Base-by-base conservation (phyloP, 2,888 invertebrate genomes). In the Diploptera punctata region DNA sequence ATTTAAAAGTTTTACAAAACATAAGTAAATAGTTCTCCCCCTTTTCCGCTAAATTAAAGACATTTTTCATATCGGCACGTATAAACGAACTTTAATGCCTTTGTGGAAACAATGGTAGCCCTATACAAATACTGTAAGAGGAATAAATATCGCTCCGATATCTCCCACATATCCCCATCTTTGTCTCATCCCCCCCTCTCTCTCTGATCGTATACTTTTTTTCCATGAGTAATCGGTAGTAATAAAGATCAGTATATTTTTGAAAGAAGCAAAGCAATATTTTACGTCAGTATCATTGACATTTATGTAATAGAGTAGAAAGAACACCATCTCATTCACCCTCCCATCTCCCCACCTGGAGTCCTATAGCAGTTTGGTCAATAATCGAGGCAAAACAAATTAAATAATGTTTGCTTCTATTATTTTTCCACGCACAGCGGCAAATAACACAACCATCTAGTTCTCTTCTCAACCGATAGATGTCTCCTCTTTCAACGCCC, bases 311-410 rank as follows among this genome's bases (percentile, higher is more conserved):
- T 24, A 24, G 9, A 52, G 52, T 29, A 54, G 54, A 54, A 54
- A 54, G 29, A 57, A 57, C 26, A n/a, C 26, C 29, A 16, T 4
- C n/a, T 57, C 16, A 29, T 57, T n/a, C n/a, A 24, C 29, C 29
- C 13, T 57, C 29, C 29, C 16, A 54, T 13, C 21, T 24, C 21
- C 19, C 24, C 47, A n/a, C 47, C 18, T 13, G n/a, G 9, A 10
- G n/a, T n/a, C 33, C 7, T n/a, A 47, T 26, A 21, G 13, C 44
- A 44, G 44, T 65, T 65, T 65, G 44, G 44, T 65, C 65, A 65
- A 65, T 65, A 65, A 43, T 44, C 43, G 65, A 38, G 43, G 47
- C 65, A 65, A 44, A 65, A 65, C 44, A 65, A 65, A 65, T 65
- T 47, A 65, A 65, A 65, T 47, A 65, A 21, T 38, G 26, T 4